Conservation (phyloP, 2,888 invertebrate genomes). For the Epirrhoe alternata region DNA sequence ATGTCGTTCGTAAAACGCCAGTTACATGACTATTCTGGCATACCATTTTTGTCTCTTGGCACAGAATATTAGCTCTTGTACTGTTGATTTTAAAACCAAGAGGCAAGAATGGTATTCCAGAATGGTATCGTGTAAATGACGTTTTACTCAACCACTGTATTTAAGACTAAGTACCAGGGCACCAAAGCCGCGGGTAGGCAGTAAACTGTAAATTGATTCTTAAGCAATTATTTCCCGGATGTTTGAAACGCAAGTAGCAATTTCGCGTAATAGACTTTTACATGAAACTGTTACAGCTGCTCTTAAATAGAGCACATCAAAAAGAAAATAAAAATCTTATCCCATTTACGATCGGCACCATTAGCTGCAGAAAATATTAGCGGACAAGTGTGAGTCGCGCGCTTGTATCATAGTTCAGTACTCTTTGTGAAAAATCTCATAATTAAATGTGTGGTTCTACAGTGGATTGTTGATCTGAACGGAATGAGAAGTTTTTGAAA, state of each 20-base stretch:
- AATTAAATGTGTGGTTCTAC: too few relatives aligned
- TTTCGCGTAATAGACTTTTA: conserved; percentile 55
- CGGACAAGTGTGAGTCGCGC: conserved; percentile 7
- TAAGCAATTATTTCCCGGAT: conserved; percentile 49
- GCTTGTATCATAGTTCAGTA: not conserved
- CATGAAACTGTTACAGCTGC: conserved; percentile 58
- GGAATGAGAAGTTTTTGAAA: too few relatives aligned
- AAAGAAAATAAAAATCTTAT: conserved; percentile 71
- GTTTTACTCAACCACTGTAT: not conserved
- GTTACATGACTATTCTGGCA: too few relatives aligned
- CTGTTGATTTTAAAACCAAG: too few relatives aligned
- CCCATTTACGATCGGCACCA: conserved; percentile 69
- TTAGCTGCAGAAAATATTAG: conserved; percentile 65
- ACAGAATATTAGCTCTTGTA: too few relatives aligned
- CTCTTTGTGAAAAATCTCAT: not conserved
- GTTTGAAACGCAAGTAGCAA: conserved; percentile 52
- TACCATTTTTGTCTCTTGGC: too few relatives aligned
- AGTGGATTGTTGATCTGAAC: too few relatives aligned
- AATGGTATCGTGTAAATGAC: too few relatives aligned
- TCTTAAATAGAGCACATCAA: conserved; percentile 67
- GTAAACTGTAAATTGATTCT: conserved; percentile 47
- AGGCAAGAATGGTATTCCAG: too few relatives aligned
- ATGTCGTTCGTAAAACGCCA: too few relatives aligned
- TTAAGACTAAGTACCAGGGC: not conserved
- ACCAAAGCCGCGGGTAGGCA: conserved; percentile 10